Base-by-base conservation (phyloP, 2,113 vertebrate genomes). In the Aspiorhynchus laticeps region DNA sequence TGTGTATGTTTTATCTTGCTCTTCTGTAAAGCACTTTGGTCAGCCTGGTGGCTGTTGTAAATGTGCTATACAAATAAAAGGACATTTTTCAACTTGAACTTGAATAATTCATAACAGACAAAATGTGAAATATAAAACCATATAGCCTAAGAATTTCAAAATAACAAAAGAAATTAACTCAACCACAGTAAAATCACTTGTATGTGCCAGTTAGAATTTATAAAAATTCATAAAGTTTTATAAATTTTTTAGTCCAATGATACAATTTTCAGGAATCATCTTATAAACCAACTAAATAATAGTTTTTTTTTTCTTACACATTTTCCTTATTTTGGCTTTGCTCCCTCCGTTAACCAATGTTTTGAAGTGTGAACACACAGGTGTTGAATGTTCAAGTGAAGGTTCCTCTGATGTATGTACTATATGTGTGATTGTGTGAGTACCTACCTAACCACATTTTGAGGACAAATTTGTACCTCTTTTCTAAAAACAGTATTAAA, bases 311-410 rank as follows among this genome's bases (percentile, higher is more conserved):
- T 2, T 26, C 79, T n/a, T 81, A 26, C 48, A 38, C 21, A 15
- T 46, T 59, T 56, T 12, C 7, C 26, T 67, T 21, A 26, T 53
- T 67, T 67, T 46, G 36, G 8, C 59, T 82, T 31, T 31, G 26
- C 26, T 6, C 26, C 26, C 15, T 31, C 14, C 53, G 26, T 33
- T 79, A 56, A 38, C 53, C 19, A 41, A 24, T 6, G 19, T 4
- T 41, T 26, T 67, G n/a, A 46, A 65, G 61, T 63, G 79, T 46
- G 59, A 67, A 67, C 38, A 82, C n/a, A 46, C 5, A 82, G 59
- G n/a, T 82, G 80, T 24, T 21, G 59, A 80, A 82, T 67, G 38
- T 7, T 67, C 38, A 46, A 65, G 38, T 41, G 56, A 82, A 65
- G 15, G 59, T 28, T 67, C 46, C 24, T 65, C 31, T 74, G 36